Evolutionary conservation across 2,888 invertebrate genomes (phyloP).

Genomic region (Drosophila flavopinicola): DNA sequence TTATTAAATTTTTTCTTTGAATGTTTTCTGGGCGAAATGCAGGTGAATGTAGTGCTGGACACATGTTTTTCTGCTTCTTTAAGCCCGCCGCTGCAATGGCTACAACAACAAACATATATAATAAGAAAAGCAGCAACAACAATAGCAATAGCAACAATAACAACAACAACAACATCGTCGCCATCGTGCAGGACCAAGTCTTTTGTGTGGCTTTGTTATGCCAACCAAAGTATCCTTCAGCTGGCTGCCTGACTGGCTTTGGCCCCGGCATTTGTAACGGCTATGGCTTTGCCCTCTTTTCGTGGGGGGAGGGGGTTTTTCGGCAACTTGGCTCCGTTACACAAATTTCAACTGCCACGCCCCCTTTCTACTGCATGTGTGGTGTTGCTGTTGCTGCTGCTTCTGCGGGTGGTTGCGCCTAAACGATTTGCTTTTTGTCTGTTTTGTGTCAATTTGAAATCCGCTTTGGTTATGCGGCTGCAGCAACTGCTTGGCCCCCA

Average conservation of each 20-base stretch:
- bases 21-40: neutral
- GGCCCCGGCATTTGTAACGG: constrained; percentile 48
- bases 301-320: constrained; percentile 38
- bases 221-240: constrained; percentile 66
- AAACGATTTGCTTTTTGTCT: constrained; percentile 78
- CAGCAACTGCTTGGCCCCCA: constrained; percentile 17
- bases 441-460: constrained; percentile 80
- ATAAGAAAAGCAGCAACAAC: constrained; percentile 7
- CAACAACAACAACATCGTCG: constrained; percentile 11
- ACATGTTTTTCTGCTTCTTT: constrained; percentile 10
- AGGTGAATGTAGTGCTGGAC: constrained; percentile 30
- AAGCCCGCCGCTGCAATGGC: constrained; percentile 17
- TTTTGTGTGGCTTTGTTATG: constrained; percentile 76
- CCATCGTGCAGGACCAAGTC: constrained; percentile 46
- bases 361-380: constrained; percentile 42
- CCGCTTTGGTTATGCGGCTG: constrained; percentile 74
- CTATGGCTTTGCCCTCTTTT: constrained; percentile 31
- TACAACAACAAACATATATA: constrained; percentile 7
- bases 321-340: constrained; percentile 56
- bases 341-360: constrained; percentile 57
- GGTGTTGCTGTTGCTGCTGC: constrained; percentile 28
- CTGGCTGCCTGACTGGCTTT: constrained; percentile 47
- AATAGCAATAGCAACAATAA: constrained; percentile 9
- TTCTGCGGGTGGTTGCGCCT: constrained; percentile 69
- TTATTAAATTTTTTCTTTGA: too few relatives aligned